phyloP scores from a whole-genome alignment of 2,888 invertebrate genomes.

The Calliopum simillimum region DNA sequence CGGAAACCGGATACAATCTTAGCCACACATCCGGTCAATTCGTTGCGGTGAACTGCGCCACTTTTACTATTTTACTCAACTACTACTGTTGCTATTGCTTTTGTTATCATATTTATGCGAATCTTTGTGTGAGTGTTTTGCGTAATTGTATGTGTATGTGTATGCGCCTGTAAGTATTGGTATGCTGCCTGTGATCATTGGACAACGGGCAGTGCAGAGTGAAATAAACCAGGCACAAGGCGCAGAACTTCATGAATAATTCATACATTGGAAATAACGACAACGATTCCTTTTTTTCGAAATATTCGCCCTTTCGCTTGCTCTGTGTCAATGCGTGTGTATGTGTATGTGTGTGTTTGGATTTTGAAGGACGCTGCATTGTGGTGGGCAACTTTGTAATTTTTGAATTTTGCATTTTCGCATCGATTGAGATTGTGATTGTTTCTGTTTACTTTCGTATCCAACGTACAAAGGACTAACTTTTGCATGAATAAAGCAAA shows the following conservation, averaged over 20 bases:
- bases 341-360: no score
- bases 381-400: constrained; percentile 17
- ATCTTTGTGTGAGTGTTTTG: constrained; percentile 8
- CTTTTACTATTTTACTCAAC: constrained; percentile 18
- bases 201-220: background rate
- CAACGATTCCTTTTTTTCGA: constrained; percentile 10
- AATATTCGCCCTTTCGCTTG: no score
- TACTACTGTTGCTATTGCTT: constrained; percentile 10
- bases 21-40: constrained; percentile 42
- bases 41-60: constrained; percentile 31
- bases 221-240: background rate
- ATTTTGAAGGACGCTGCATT: background rate
- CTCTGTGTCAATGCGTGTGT: no score
- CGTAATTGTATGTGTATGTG: background rate
- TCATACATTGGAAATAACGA: constrained; percentile 10
- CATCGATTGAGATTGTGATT: constrained; percentile 25
- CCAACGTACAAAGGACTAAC: constrained; percentile 10
- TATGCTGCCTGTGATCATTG: constrained; percentile 20
- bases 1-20: constrained; percentile 40
- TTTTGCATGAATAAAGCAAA: constrained; percentile 2
- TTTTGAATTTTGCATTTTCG: constrained; percentile 27
- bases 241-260: constrained; percentile 33
- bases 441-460: background rate
- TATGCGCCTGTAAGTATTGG: background rate
- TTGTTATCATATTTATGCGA: background rate